Evolutionary conservation across 2,797 vertebrate genomes (phyloP).

Genomic region (Bradypus variegatus): DNA sequence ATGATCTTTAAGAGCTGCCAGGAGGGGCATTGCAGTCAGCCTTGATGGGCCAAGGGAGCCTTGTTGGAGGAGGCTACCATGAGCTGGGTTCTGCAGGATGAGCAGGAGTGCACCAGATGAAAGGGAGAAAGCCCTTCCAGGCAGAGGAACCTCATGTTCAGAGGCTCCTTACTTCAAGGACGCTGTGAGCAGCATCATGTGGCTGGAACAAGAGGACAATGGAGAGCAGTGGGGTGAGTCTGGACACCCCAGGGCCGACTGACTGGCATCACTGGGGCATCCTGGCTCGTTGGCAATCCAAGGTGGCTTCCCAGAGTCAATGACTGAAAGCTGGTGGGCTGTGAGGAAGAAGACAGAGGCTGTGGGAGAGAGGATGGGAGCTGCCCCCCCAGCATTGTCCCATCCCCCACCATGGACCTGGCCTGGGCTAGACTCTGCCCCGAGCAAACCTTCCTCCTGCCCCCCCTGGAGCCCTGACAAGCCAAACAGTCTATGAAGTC

Average conservation of each 20-base stretch:
- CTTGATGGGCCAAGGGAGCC: neutral
- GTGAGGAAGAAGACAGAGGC: neutral
- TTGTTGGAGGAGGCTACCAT: neutral
- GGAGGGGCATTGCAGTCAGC: neutral
- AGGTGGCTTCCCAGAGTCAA: neutral
- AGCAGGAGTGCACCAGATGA: neutral
- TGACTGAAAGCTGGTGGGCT: neutral
- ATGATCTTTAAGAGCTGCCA: neutral
- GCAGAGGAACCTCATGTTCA: neutral
- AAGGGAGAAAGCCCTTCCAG: accelerated
- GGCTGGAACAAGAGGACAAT: neutral
- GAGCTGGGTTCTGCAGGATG: neutral
- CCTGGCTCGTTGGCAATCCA: neutral
- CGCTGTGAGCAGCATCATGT: neutral
- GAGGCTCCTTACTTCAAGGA: neutral
- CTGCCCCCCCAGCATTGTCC: accelerated
- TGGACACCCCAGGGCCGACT: accelerated
- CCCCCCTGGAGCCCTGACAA: too few species aligned
- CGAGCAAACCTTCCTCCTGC: neutral
- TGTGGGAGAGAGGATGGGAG: too few species aligned
- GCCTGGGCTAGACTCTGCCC: neutral
- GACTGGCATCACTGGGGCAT: accelerated
- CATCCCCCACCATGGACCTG: accelerated
- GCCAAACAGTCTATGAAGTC: accelerated
- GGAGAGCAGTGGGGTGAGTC: accelerated